Evolutionary conservation across 2,113 vertebrate species (phyloP), one percentile per base, ranked within the genome.

Genomic region (Daphoenositta chrysoptera): DNA sequence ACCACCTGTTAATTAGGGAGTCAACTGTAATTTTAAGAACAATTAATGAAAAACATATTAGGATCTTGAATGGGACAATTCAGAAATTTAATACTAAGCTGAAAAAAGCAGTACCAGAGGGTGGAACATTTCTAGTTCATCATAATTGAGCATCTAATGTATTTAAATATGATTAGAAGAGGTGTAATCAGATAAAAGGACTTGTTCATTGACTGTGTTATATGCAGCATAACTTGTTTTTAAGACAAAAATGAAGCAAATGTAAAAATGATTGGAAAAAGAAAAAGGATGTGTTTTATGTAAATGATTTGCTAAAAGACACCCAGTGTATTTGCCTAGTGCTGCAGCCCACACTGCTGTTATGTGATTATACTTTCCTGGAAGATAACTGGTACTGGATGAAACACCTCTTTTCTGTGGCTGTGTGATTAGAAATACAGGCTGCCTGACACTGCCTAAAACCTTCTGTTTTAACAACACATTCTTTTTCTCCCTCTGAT

Each of bases 121-220:
- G 14, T 20, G 58, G 42, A 93, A 60, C 4, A 65, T 65, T 91
- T 68, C 48, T 39, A 54, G 31, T 50, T 88, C 19, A 37, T 76
- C 5, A 30, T 35, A 80, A 54, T 3, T 77, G 57, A 56, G 3
- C 14, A 71, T 54, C 23, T 82, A 48, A 57, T 78, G 11, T n/a
- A 50, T 82, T 94, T 78, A 64, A 71, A 56, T 82, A 40, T 89
- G 20, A 76, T 84, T 60, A 70, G 26, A 87, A 89, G 60, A 60
- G 9, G 19, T 73, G 15, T 61, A 80, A 82, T 87, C 40, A 82
- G 77, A 33, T 78, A 80, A 83, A 68, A 85, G 20, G 21, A 75
- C n/a, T 44, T 79, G 40, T 64, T 87, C 6, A 57, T 27, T 44
- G 14, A 48, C 7, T 18, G 11, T 3, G 7, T 20, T 58, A 40